Conservation (phyloP, 2,797 vertebrate species). For the Amazona finschi region DNA sequence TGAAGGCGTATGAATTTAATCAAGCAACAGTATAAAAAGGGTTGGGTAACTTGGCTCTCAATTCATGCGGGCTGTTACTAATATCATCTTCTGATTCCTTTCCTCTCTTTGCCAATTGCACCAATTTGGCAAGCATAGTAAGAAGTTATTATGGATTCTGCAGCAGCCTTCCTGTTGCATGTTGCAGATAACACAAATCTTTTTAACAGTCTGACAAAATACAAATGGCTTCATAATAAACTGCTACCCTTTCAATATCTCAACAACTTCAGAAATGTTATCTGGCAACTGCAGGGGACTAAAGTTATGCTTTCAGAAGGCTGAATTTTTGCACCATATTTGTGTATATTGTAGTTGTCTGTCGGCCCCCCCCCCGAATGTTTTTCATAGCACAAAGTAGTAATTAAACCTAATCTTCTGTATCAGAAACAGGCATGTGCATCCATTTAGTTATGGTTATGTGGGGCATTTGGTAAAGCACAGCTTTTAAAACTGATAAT, state of each 20-base stretch:
- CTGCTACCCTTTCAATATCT: slow-evolving; percentile 53
- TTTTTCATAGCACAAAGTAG: not conserved
- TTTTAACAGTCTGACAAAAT: slow-evolving; percentile 61
- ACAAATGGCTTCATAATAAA: slow-evolving; percentile 68
- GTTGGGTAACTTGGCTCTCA: not conserved
- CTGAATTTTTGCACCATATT: slow-evolving; percentile 4
- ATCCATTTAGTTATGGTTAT: not conserved
- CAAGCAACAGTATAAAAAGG: not conserved
- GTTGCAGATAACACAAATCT: slow-evolving; percentile 61
- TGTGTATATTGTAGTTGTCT: accelerated
- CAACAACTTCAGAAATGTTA: slow-evolving; percentile 57
- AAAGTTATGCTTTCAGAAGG: slow-evolving; percentile 14
- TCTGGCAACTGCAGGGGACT: slow-evolving; percentile 53
- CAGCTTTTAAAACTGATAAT: not conserved
- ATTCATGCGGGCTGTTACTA: not conserved
- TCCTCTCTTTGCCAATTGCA: not conserved
- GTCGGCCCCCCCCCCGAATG: accelerated
- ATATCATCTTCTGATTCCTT: not conserved
- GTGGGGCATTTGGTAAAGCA: not conserved
- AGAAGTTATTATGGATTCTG: slow-evolving; percentile 48
- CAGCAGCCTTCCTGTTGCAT: slow-evolving; percentile 33
- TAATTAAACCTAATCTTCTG: slow-evolving; percentile 36
- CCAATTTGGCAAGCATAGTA: slow-evolving; percentile 31
- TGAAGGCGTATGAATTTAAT: slow-evolving; percentile 25
- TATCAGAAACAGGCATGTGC: not conserved